A percentile compares a stretch with the other conserved stretches of the same genome.
Evolutionary conservation across 2,888 invertebrate species (phyloP).

Genomic region (Itoplectis maculator): DNA sequence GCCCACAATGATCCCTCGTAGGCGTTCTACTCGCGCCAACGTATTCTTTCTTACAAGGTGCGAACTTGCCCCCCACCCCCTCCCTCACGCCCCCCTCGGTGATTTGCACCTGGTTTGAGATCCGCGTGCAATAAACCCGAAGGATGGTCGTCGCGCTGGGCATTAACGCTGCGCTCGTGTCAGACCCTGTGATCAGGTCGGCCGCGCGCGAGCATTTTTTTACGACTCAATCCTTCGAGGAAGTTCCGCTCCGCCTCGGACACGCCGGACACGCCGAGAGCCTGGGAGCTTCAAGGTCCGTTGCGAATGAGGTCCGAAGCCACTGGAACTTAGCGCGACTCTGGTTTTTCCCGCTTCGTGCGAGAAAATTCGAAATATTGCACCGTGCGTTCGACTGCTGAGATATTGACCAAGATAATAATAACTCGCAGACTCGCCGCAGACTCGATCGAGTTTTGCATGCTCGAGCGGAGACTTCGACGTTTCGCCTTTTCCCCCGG

Average conservation of each 20-base stretch:
- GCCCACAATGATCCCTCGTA: slow-evolving; percentile 48
- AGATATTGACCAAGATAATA: neutral
- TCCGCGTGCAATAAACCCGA: slow-evolving; percentile 1
- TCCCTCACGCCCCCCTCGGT: slow-evolving; percentile 39
- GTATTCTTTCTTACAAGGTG: slow-evolving; percentile 59
- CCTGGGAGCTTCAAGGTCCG: neutral
- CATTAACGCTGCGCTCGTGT: slow-evolving; percentile 33
- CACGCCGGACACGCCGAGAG: neutral
- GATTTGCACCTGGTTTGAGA: slow-evolving; percentile 63
- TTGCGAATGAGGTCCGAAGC: too few species aligned
- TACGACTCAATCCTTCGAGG: slow-evolving; percentile 71
- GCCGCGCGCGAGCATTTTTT: slow-evolving; percentile 59
- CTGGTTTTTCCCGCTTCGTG: neutral
- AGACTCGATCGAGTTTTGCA: neutral
- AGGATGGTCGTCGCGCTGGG: slow-evolving; percentile 13
- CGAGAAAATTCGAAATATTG: neutral
- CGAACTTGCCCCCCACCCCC: slow-evolving; percentile 55
- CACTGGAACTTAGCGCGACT: too few species aligned
- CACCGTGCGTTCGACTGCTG: too few species aligned
- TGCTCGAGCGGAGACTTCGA: slow-evolving; percentile 29
- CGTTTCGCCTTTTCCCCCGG: slow-evolving; percentile 40
- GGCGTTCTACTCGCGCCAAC: slow-evolving; percentile 29
- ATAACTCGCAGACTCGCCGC: neutral
- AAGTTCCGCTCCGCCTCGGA: neutral
- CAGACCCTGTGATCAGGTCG: slow-evolving; percentile 51